phyloP scores from a whole-genome alignment of 2,113 vertebrate genomes.

The Thryonomys swinderianus region DNA sequence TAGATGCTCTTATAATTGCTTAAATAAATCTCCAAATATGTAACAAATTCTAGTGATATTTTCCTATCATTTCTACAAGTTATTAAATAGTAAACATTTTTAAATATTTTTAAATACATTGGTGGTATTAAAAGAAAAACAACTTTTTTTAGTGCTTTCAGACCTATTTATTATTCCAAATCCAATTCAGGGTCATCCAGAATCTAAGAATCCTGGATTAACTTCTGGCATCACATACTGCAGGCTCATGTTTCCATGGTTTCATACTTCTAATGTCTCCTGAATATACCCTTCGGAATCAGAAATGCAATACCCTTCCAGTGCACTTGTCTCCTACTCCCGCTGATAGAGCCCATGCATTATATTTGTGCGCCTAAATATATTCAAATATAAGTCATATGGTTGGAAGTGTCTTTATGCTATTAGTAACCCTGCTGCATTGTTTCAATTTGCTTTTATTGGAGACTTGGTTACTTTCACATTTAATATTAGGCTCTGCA shows the following conservation, averaged over 20 bases:
- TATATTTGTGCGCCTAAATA: constrained; percentile 58
- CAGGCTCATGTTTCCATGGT: constrained; percentile 51
- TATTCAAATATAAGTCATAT: constrained; percentile 50
- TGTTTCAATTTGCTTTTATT: constrained; percentile 54
- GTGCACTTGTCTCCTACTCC: background rate
- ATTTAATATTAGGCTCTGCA: background rate
- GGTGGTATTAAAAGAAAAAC: background rate
- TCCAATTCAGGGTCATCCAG: background rate
- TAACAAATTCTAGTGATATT: background rate
- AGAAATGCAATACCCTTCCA: background rate
- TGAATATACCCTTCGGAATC: background rate
- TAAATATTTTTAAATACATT: background rate
- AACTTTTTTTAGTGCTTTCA: background rate
- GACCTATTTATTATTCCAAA: constrained; percentile 56
- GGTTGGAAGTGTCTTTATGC: constrained; percentile 15
- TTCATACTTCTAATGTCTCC: constrained; percentile 53
- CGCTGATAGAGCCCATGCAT: background rate
- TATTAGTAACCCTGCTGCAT: constrained; percentile 38
- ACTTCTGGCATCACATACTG: constrained; percentile 1
- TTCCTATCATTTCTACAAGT: constrained; percentile 1
- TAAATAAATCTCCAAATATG: background rate
- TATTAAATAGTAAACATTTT: constrained; percentile 46
- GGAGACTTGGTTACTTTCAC: constrained; percentile 44
- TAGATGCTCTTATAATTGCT: background rate
- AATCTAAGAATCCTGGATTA: constrained; percentile 59